These are phyloP conservation scores for Acrocephalus scirpaceus DNA, from an alignment of 2,797 vertebrate species.

Conservation along the genomic window DNA sequence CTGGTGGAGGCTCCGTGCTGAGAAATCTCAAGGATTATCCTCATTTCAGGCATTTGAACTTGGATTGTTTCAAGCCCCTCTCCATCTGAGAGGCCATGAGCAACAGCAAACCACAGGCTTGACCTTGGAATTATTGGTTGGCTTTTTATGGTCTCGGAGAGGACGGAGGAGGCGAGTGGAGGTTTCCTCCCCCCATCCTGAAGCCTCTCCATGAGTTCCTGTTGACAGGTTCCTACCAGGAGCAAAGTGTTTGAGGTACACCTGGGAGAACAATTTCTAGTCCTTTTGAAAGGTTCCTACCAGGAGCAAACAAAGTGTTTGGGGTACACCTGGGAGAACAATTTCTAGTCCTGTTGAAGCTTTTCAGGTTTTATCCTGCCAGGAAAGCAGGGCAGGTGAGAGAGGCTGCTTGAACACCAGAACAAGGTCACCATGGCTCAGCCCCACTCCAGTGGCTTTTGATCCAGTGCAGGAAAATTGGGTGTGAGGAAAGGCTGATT, in stretches of 20 bases:
- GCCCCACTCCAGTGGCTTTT: accelerated
- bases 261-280: no score
- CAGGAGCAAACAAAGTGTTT: neutral
- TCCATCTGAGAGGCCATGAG: neutral
- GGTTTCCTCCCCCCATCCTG: neutral
- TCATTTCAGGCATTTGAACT: neutral
- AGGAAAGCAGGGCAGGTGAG: neutral
- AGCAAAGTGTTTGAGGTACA: no score
- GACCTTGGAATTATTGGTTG: neutral
- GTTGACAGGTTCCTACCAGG: neutral
- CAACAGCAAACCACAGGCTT: neutral
- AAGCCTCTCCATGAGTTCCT: accelerated
- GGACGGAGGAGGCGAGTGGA: accelerated
- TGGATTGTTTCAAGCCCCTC: neutral
- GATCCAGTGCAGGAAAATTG: neutral
- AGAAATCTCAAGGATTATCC: neutral
- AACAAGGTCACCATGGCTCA: neutral
- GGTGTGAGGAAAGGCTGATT: neutral
- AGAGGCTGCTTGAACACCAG: neutral
- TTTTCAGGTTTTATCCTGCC: neutral
- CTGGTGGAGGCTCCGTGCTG: accelerated
- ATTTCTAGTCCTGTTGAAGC: neutral
- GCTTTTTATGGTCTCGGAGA: neutral
- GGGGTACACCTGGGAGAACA: neutral
- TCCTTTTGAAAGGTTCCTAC: neutral